A percentile compares a stretch with the other conserved stretches of the same genome.
Conservation (phyloP, 2,113 vertebrate genomes). For the Psittacula cyanocephala region DNA sequence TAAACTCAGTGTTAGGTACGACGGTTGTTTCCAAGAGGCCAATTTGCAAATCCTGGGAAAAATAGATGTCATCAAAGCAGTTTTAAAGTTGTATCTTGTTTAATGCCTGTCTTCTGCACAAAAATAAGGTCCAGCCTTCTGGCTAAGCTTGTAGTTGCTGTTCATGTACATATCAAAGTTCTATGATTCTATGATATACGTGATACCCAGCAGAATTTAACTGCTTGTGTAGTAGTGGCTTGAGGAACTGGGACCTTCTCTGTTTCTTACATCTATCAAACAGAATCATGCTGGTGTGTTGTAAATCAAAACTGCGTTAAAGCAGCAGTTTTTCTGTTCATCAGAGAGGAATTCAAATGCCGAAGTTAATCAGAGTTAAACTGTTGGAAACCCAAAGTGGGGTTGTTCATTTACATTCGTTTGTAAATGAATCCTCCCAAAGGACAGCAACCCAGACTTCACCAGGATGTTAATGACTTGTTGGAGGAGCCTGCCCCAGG, state of each 20-base stretch:
- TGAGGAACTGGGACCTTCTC: background rate
- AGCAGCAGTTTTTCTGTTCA: background rate
- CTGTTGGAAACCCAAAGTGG: background rate
- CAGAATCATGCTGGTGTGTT: background rate
- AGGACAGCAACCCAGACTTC: background rate
- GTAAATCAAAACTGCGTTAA: background rate
- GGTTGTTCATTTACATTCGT: background rate
- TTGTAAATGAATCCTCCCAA: background rate
- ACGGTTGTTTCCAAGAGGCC: background rate
- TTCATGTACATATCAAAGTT: background rate
- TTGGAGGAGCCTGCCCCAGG: background rate
- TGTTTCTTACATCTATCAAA: background rate
- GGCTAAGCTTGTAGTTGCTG: background rate
- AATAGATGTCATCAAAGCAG: background rate
- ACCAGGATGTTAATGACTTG: background rate
- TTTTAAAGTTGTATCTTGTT: background rate
- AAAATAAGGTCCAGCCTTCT: background rate
- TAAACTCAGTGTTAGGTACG: rapidly evolving
- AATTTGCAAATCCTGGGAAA: background rate
- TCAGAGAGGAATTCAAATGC: background rate
- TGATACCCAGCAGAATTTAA: background rate
- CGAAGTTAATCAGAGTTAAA: background rate
- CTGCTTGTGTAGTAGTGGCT: background rate
- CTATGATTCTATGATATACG: too few relatives aligned
- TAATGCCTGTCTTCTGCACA: background rate